A percentile compares a stretch with the other conserved stretches of the same genome.
phyloP scores from a whole-genome alignment of 2,888 invertebrate species.

The Auanema freiburgensis region DNA sequence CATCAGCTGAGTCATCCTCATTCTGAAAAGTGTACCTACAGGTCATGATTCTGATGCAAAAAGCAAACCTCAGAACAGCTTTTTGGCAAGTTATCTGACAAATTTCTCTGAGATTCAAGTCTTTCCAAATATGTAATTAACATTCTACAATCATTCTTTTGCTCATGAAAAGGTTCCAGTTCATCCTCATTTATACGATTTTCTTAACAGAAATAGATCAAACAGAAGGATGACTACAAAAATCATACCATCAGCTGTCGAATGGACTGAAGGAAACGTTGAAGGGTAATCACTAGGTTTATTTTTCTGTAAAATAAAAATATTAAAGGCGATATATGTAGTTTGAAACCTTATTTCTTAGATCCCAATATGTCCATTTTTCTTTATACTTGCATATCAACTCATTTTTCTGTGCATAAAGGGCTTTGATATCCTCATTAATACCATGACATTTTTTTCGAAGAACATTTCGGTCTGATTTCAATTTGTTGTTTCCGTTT shows the following conservation, averaged over 20 bases:
- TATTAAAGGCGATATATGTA: neutral
- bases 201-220: slow-evolving; percentile 20
- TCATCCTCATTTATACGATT: slow-evolving; percentile 38
- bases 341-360: too few relatives aligned
- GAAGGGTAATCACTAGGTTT: neutral
- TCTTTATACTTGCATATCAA: too few relatives aligned
- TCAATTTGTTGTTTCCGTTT: too few relatives aligned
- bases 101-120: neutral
- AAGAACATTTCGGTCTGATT: too few relatives aligned
- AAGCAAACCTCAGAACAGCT: too few relatives aligned
- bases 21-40: slow-evolving; percentile 9
- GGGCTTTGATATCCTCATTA: too few relatives aligned
- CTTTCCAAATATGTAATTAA: slow-evolving; percentile 46
- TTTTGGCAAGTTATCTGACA: too few relatives aligned
- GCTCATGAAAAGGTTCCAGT: slow-evolving; percentile 54
- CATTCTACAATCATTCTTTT: slow-evolving; percentile 48
- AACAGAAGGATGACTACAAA: neutral
- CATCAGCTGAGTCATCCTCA: slow-evolving; percentile 34
- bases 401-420: too few relatives aligned
- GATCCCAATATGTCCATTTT: too few relatives aligned
- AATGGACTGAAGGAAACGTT: neutral
- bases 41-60: neutral
- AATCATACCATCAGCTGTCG: neutral
- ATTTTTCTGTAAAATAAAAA: too few relatives aligned
- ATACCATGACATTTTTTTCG: too few relatives aligned